Base-by-base conservation (phyloP, 2,113 vertebrate species). In the Mugil cephalus region DNA sequence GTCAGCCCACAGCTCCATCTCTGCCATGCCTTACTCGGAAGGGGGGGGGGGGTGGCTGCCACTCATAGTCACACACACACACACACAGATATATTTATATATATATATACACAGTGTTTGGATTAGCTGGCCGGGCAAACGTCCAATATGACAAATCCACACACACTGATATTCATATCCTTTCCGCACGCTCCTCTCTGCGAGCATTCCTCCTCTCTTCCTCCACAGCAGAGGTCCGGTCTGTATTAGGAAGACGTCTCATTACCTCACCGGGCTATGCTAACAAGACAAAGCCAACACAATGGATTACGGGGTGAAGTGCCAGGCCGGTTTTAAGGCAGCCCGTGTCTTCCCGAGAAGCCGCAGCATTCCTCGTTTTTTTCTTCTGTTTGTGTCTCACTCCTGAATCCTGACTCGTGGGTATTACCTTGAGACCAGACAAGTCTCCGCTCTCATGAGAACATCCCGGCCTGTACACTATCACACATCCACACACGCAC, bases 51-150 rank as follows among this genome's bases (percentile, higher is more conserved):
- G 50, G 68, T 71, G 62, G 68, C 80, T 81, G 70, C 56, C 67
- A 46, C 68, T 69, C 24, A 10, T 67, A 51, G 51, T 51, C 17
- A 1, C 15, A 34, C 60, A 43, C 45, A 43, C 48, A 61, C 24
- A 65, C 34, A 56, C 36, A 66, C 61, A 63, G 2, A 60, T 15
- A 69, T 4, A 58, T 9, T 60, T 48, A 68, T 47, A 69, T 4
- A 58, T 9, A 64, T 48, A 68, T 47, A 48, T 59, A 64, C 67
- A 50, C 50, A 35, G 21, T 55, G 47, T 74, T 53, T n/a, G 77
- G 84, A 88, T 91, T 77, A 87, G 83, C 80, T 73, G 66, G 60
- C 82, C 75, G 84, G 84, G 89, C 88, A 74, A 65, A 60, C 68
- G 12, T 90, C 88, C 88, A 92, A 80, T 74, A 79, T 74, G 65